Base-by-base conservation (phyloP, 2,797 vertebrate genomes). In the Gambelia wislizenii region DNA sequence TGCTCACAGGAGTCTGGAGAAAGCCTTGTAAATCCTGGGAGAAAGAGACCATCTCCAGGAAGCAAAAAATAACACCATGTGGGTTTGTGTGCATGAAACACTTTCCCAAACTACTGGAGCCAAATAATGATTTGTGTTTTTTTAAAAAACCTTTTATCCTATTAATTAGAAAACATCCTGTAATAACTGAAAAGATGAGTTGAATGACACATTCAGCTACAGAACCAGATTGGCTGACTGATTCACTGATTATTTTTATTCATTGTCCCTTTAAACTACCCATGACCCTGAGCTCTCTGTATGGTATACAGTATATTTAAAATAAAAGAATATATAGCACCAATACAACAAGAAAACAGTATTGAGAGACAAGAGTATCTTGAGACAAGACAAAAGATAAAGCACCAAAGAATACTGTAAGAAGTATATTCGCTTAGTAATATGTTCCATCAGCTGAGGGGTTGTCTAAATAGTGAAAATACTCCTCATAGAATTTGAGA, bases 1-100 rank as follows among this genome's bases (percentile, higher is more conserved):
- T 52, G 30, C 84, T 93, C 61, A n/a, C 72, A 91, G 64, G 84
- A 89, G 74, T 42, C 56, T 92, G 79, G 89, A 86, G 94, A 84
- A 93, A 70, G 20, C 5, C 8, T 61, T 89, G 27, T 89, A 91
- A 94, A 92, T 95, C 49, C 90, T 92, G 80, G 77, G 87, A 93
- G 90, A 52, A 89, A 87, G 59, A 87, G 64, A 52, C 13, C 64
- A 22, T 2, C 93, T 94, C 94, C 59, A 90, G 80, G 86, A 91
- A 89, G 33, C 87, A n/a, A 22, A 87, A n/a, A 20, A 4, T 85
- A 33, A 10, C 7, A 10, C 7, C 7, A 3, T 22, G 72, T 9
- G 3, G 12, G 13, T 16, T 16, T 52, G 9, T 49, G 1, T 3
- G 14, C 4, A 44, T 22, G 6, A 76, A 87, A 91, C 80, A 3